Base-by-base conservation (phyloP, 2,113 vertebrate species). In the Stigmatopora argus region DNA sequence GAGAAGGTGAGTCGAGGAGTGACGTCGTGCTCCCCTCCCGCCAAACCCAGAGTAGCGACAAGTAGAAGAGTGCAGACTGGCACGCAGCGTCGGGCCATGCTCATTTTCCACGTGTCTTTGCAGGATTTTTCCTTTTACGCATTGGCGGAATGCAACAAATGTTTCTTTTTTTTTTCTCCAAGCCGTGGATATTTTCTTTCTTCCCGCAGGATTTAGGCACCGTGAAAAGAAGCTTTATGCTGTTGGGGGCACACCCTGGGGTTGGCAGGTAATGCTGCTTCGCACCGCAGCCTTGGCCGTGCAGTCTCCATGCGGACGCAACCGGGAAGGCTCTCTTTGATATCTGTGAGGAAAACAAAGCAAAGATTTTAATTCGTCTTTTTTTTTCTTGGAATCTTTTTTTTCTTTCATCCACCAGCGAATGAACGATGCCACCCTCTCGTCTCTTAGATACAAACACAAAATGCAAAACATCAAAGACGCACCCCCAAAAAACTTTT, bases 1-100 rank as follows among this genome's bases (percentile, higher is more conserved):
- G 82, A 58, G 80, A 91, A 92, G 77, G 84, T 89, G 76, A 92
- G 84, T 21, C 91, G 88, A 57, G 91, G 90, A n/a, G 85, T 91
- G 66, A 92, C 88, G 31, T 92, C 91, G 14, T 75, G 76, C 63
- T 89, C 88, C 3, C 67, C 66, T 69, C 73, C 68, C 4, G 76
- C 64, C 38, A 67, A 58, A 8, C 80, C 82, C 69, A 78, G 63
- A 38, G 71, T 75, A 51, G 72, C 64, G n/a, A 81, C 55, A 59
- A 89, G 72, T 10, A 87, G 73, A 64, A 86, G 47, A 17, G 67
- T 55, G 60, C 46, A 70, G 72, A 77, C 74, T 17, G 76, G 72
- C 64, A 89, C 67, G 73, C 65, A 71, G 51, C 88, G 72, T 74
- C 62, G 66, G 69, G 74, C 78, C 84, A 87, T 82, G 8, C 71